Base-by-base conservation (phyloP, 2,888 invertebrate species). In the Alloscopus bannaensis region DNA sequence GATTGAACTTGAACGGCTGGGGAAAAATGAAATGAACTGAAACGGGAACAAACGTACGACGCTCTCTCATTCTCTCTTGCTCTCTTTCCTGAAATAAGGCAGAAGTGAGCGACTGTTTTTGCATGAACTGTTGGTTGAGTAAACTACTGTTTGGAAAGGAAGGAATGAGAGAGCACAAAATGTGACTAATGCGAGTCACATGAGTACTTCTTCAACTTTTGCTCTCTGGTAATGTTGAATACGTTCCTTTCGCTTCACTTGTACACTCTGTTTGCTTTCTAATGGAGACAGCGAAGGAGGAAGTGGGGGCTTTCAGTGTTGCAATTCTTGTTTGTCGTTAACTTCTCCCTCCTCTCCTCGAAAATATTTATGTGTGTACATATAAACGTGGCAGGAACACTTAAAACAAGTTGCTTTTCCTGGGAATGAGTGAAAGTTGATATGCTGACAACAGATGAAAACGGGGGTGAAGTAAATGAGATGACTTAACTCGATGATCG, bases 401-500 rank as follows among this genome's bases (percentile, higher is more conserved):
- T 3, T 6, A 45, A 45, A 45, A 45, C 3, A 45, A 45, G 2
- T 18, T 45, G 6, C 18, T 3, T 45, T 45, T 4, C 16, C n/a
- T n/a, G n/a, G n/a, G n/a, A n/a, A 16, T 16, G 20, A 29, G 57
- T 59, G 69, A 69, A 69, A 59, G 59, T 42, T 59, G 69, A 59
- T 57, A 57, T 73, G 68, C 36, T 42, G 72, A 66, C 42, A 75
- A 26, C 11, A 45, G 66, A 64, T 31, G 66, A 36, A 22, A 57
- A 40, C 69, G 40, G 52, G 68, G 45, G 59, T 36, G 47, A 65
- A 66, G 66, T 50, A 76, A 76, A 76, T 76, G 76, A 76, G 76
- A 76, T 76, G 76, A 62, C 60, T 68, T 76, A 68, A 65, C 71
- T 70, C 59, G 57, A 70, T 71, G 71, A 59, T 69, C 59, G 70